Evolutionary conservation across 2,113 vertebrate species (phyloP), one percentile per base, ranked within the genome.

Genomic region (Todiramphus chloris): DNA sequence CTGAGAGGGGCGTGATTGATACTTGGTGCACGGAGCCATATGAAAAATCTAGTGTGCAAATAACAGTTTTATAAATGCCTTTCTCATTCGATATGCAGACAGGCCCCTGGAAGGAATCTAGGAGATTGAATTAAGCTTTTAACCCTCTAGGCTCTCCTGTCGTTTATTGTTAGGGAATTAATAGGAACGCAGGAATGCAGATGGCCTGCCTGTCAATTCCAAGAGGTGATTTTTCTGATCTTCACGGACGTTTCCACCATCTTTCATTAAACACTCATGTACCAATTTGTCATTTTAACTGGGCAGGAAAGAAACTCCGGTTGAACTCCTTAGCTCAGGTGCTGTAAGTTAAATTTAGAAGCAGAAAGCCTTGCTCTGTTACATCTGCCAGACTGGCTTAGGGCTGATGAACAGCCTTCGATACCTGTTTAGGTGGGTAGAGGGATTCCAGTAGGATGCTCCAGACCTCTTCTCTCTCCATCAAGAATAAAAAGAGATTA

Each of bases 71-170:
- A 95, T 96, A 96, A 97, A 96, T 96, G 97, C 87, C 79, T 97
- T 96, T 95, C 97, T 98, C 97, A 97, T 98, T 97, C 96, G 79
- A 87, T 74, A 70, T 94, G 97, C 97, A 97, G 97, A 95, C 94
- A 95, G 90, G 94, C 55, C 92, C 87, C 95, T 96, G 97, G 96
- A 98, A 98, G 95, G 95, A 95, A 97, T 97, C 97, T 96, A 78
- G 87, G 93, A 97, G 97, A 98, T 98, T 98, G 97, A 98, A 98
- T 98, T 98, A 98, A 98, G 98, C 97, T 96, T 97, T 98, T 98
- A 98, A 98, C 98, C 98, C 98, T 98, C 97, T 97, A 96, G 97
- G 97, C 97, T 96, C 95, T 96, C 97, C 97, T 98, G 98, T 98
- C 98, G 91, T 98, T 98, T 96, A 97, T 97, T 95, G 97, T 98